A percentile compares a stretch with the other conserved stretches of the same genome.
These are phyloP conservation scores for Anas platyrhynchos DNA, from an alignment of 2,113 vertebrate genomes.

Conservation along the genomic window DNA sequence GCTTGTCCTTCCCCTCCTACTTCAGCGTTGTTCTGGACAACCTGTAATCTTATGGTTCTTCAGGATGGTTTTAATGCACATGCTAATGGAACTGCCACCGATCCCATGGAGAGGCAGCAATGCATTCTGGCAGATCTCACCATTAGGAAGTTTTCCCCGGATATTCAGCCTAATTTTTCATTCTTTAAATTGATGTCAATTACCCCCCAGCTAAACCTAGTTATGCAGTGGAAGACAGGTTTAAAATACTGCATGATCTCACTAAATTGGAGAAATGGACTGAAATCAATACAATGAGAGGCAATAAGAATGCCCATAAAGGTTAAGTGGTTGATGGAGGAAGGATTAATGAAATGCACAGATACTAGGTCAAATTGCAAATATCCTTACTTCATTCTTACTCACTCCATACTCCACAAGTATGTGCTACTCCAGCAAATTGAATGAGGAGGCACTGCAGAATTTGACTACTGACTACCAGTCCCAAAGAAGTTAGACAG, in stretches of 20 bases:
- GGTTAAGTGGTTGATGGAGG: constrained; percentile 63
- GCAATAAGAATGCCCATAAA: constrained; percentile 42
- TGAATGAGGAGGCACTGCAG: not conserved
- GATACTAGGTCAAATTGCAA: constrained; percentile 45
- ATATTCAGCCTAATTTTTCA: constrained; percentile 63
- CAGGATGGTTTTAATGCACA: not conserved
- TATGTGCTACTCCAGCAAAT: not conserved
- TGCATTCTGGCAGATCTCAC: constrained; percentile 36
- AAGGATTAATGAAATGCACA: constrained; percentile 67
- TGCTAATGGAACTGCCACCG: not conserved
- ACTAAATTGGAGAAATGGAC: constrained; percentile 67
- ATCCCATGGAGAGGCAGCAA: not conserved
- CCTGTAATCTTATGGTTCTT: not conserved
- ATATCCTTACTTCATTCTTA: constrained; percentile 26
- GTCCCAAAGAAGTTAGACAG: not conserved
- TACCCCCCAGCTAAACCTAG: constrained; percentile 59
- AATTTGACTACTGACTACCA: not conserved
- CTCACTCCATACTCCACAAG: not conserved
- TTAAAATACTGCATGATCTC: constrained; percentile 72
- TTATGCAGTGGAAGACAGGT: constrained; percentile 51
- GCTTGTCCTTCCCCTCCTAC: not conserved
- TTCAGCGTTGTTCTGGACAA: not conserved
- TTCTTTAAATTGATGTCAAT: constrained; percentile 71
- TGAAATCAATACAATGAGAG: constrained; percentile 63
- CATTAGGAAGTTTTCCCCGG: constrained; percentile 33